phyloP scores from a whole-genome alignment of 2,888 invertebrate genomes.

The Rhingia rostrata region DNA sequence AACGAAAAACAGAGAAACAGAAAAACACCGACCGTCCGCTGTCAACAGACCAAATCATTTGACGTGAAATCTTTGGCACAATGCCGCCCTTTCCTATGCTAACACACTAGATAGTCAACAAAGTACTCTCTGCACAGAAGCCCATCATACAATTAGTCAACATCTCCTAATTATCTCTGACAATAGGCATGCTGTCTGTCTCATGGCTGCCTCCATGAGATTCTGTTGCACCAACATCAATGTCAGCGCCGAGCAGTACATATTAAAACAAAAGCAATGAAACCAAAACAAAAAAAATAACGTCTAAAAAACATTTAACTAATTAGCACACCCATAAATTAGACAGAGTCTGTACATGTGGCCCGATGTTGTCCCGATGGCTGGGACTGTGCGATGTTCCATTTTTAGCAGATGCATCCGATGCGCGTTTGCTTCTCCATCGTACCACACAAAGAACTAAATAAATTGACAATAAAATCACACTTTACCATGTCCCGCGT shows the following conservation, averaged over 20 bases:
- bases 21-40: slow-evolving; percentile 38
- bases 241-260: slow-evolving; percentile 23
- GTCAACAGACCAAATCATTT: slow-evolving; percentile 82
- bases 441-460: not conserved
- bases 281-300: slow-evolving; percentile 26
- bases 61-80: slow-evolving; percentile 79
- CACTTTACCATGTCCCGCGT: slow-evolving; percentile 37
- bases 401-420: slow-evolving; percentile 64
- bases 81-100: slow-evolving; percentile 59
- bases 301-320: slow-evolving; percentile 59
- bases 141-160: slow-evolving; percentile 70
- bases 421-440: not conserved
- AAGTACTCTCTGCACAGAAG: slow-evolving; percentile 24
- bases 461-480: slow-evolving; percentile 63
- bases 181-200: slow-evolving; percentile 69
- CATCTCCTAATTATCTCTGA: slow-evolving; percentile 73
- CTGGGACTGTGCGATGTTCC: slow-evolving; percentile 26
- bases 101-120: slow-evolving; percentile 2
- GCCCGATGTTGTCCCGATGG: slow-evolving; percentile 29
- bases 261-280: slow-evolving; percentile 14
- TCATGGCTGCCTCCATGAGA: slow-evolving; percentile 24
- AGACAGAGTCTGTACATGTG: slow-evolving; percentile 44
- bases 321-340: slow-evolving; percentile 73
- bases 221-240: slow-evolving; percentile 37
- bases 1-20: no score